Evolutionary conservation across 2,113 vertebrate species (phyloP), one percentile per base, ranked within the genome.

Genomic region (Holacanthus passer): DNA sequence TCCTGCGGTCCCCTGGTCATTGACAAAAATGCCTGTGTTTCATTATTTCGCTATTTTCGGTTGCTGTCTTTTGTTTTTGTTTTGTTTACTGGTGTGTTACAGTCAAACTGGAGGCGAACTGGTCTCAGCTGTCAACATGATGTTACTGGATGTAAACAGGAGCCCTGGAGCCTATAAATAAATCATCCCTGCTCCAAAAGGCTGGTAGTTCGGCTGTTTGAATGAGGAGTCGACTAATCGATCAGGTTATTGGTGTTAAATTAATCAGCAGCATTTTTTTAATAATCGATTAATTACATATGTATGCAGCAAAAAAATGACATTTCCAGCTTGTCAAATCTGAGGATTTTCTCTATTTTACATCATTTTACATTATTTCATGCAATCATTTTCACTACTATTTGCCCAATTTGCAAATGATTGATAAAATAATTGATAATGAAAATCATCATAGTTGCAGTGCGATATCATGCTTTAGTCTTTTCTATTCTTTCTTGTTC

Each of bases 1-100:
- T 85, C 48, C 24, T 86, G 80, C 59, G 88, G 86, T 86, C 73
- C 72, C 45, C 47, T 22, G 50, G 76, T 90, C 89, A 81, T 72
- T 85, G 83, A 88, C 66, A 71, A 78, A 79, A 79, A 77, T 45
- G 58, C 43, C 47, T 58, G 64, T 29, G 75, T 88, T 84, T 78
- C 53, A 59, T 89, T 79, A 79, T 84, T 79, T 74, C 2, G 10
- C 59, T 81, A 55, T 87, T 85, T 69, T 87, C 41, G 37, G 31
- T 45, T 20, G 14, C 41, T 7, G 50, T 64, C 63, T 39, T 39
- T 41, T n/a, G 6, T 37, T 17, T 47, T 68, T 86, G 79, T 76
- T 78, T 88, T 90, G 84, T 87, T 86, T 39, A 55, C 73, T 56
- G 75, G 63, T 58, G 39, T 56, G 81, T 55, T 79, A 43, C 88